Evolutionary conservation across 23 tunicate genomes (phyloP), one percentile per base, ranked within the genome.

Genomic region (Styela clava): DNA sequence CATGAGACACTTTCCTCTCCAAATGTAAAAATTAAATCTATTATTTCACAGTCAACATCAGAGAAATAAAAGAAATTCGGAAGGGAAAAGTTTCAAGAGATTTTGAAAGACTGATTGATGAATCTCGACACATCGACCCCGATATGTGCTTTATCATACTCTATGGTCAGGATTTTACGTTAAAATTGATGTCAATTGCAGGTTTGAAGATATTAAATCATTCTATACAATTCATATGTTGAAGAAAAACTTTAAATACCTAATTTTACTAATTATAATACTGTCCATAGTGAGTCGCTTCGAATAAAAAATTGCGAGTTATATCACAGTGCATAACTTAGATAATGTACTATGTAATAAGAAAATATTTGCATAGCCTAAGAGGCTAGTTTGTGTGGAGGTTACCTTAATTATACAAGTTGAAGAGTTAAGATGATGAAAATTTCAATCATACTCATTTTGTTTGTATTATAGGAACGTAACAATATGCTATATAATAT

Each of bases 1-100:
- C 12, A 44, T 44, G 56, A 44, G 56, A n/a, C 12, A 44, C 56
- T 44, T 44, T 44, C 9, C 9, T 7, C 12, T 44, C 9, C 12
- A 44, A 12, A 44, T 44, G 7, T 5, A 44, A 44, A 44, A 12
- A 44, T 44, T 44, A 44, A 44, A 44, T 5, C 12, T 1, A 67
- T 18, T 67, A 12, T 67, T 85, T 74, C 83, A 31, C 74, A 90
- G 96, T 92, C 12, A 74, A 92, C 73, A 92, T 92, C 37, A 61
- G 56, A 44, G 97, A 92, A 79, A 92, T 92, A n/a, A 87, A 87
- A 76, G 97, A 92, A 80, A 92, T 92, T 24, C 73, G 97, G 32
- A 82, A 82, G 7, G 97, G 97, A 32, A 92, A 92, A 74, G 68
- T 79, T 32, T 87, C 92, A 0, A 62, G 84, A 0, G 97, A 92